Base-by-base conservation (phyloP, 1,140 invertebrate genomes). In the Bombus huntii region DNA sequence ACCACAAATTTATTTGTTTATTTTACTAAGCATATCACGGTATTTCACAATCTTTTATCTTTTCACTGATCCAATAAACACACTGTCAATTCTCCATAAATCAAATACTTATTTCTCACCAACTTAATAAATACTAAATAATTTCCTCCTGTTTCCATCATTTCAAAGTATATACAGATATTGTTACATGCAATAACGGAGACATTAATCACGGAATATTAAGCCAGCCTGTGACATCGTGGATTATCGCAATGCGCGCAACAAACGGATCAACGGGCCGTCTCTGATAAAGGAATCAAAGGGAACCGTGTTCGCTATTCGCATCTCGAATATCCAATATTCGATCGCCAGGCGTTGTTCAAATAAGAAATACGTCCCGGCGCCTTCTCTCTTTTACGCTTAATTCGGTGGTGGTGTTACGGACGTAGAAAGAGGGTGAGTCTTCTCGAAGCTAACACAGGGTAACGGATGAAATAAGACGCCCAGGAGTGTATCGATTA, bases 231-330 rank as follows among this genome's bases (percentile, higher is more conserved):
- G 15, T 47, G n/a, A 31, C 71, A 9, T 42, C 15, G 12, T 73
- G 71, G 71, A 73, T 73, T 73, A 73, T 72, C 71, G 71, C 28
- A 44, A 72, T 12, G 28, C 13, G 71, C n/a, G 31, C 25, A 13
- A 37, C 74, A 75, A n/a, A 84, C 75, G 82, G 74, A 85, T 90
- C 83, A 76, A 77, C 78, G 82, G 66, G 82, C 75, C 72, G 86
- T 76, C 39, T 47, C 75, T 74, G 80, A 88, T 90, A 86, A 66
- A 89, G 83, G 87, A 88, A 90, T 90, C 88, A 90, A 90, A 90
- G 86, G 82, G 82, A 86, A 85, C 70, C 81, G 76, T 83, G 75
- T 57, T 71, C 44, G 39, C 68, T 39, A 70, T 37, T 39, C 15
- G 85, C 80, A 68, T 80, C 81, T 70, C 89, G 85, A 88, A 90